These are phyloP conservation scores for Manis javanica DNA, from an alignment of 2,797 vertebrate species.

Conservation along the genomic window DNA sequence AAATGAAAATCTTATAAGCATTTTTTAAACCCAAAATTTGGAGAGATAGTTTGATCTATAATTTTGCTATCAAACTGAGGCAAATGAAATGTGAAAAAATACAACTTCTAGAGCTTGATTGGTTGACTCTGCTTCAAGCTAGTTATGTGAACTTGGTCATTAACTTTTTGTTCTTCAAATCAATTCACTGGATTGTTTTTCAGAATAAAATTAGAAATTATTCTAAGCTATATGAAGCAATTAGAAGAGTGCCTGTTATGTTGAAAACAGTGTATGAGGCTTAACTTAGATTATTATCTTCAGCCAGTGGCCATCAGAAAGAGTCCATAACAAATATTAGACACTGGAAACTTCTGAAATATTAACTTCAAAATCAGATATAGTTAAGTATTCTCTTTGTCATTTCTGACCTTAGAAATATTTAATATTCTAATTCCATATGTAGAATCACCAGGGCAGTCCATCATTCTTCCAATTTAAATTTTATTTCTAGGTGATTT, in stretches of 20 bases:
- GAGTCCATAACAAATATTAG: neutral
- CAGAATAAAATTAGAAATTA: neutral
- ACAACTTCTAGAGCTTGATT: neutral
- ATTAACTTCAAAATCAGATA: neutral
- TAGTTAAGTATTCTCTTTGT: neutral
- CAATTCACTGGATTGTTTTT: neutral
- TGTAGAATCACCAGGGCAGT: neutral
- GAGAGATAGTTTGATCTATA: neutral
- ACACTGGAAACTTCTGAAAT: neutral
- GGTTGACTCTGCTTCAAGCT: neutral
- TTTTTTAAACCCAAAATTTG: neutral
- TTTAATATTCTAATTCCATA: neutral
- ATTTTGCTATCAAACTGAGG: neutral
- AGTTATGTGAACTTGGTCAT: neutral
- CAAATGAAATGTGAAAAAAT: neutral
- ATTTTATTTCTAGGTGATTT: neutral
- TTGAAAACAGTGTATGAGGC: neutral
- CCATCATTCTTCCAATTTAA: neutral
- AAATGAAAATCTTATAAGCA: neutral
- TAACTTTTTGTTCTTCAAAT: neutral
- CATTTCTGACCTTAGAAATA: neutral
- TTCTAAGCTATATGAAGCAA: neutral
- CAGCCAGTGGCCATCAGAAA: neutral
- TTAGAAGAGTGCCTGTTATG: neutral
- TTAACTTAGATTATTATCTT: neutral